Base-by-base conservation (phyloP, 1,140 invertebrate genomes). In the Lethocerus indicus region DNA sequence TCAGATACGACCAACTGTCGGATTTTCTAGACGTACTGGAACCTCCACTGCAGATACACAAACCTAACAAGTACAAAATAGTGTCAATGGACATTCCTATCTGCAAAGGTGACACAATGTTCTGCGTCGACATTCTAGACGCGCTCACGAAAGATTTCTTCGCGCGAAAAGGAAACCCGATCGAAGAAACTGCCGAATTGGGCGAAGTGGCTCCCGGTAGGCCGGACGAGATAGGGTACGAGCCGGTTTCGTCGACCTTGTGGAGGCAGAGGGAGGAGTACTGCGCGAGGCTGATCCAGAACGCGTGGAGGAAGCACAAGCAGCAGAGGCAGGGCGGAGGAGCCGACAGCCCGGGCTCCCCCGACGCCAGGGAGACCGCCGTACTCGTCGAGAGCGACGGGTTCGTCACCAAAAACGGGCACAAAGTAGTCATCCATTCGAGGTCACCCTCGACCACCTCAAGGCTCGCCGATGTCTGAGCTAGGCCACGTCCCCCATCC, bases 51-150 rank as follows among this genome's bases (percentile, higher is more conserved):
- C 87, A 94, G 68, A 92, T 97, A 57, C 89, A 93, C 64, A 96
- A 96, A 67, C 93, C 93, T 41, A 97, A 97, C 67, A 93, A 96
- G 72, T 96, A 94, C 69, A 94, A 95, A 75, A 91, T 98, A 61
- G 88, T 96, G 63, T 90, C 87, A 58, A 91, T 97, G 86, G 91
- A 97, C 67, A 96, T 97, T 64, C 87, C 92, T 44, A 97, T 97
- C 63, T 97, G 92, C 72, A 89, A 92, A 68, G 87, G 83, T 37
- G 92, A 97, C 69, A 75, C 86, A 67, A 89, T 94, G 76, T 94
- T 89, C 72, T 97, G 93, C 69, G 87, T 94, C 57, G 93, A 97
- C 71, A 95, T 98, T 60, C 73, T 97, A 59, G 92, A 97, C 69
- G 91, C 91, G 26, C 75, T 97, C 49, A 89, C 85, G 21, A 87